A percentile compares a stretch with the other conserved stretches of the same genome.
Evolutionary conservation across 1,140 invertebrate species (phyloP).

Genomic region (Ctenoplectra terminalis): DNA sequence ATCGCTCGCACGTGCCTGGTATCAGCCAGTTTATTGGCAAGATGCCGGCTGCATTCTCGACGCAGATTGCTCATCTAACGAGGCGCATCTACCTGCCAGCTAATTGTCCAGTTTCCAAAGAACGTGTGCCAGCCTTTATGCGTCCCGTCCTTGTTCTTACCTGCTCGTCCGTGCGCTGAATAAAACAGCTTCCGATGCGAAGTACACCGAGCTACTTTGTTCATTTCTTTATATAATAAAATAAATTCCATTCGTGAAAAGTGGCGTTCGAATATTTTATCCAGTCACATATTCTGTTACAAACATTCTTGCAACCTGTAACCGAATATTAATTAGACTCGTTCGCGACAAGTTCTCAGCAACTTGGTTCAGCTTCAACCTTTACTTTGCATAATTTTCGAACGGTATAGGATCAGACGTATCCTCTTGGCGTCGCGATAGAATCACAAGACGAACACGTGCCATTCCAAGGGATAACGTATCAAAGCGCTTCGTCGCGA

Average conservation of each 20-base stretch:
- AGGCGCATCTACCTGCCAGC: conserved; percentile 16
- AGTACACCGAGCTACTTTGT: no score
- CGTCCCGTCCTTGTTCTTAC: background rate
- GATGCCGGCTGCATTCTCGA: conserved; percentile 35
- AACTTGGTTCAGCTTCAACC: background rate
- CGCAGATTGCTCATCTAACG: conserved; percentile 36
- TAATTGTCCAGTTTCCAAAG: conserved; percentile 19
- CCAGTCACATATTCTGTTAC: no score
- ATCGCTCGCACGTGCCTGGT: conserved; percentile 35
- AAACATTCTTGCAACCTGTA: background rate
- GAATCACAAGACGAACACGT: background rate
- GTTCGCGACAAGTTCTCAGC: no score
- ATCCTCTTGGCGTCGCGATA: background rate
- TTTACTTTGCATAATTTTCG: background rate
- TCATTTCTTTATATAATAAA: background rate
- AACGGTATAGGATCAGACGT: background rate
- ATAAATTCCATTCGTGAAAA: background rate
- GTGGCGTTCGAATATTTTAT: background rate
- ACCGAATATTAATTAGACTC: background rate
- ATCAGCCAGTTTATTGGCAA: conserved; percentile 38
- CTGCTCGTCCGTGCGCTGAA: background rate
- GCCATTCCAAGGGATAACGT: conserved; percentile 21
- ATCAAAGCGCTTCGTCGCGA: conserved; percentile 1
- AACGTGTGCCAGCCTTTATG: conserved; percentile 30
- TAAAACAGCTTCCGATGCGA: background rate